Evolutionary conservation across 2,113 vertebrate species (phyloP).

Genomic region (Malaclemys terrapin): DNA sequence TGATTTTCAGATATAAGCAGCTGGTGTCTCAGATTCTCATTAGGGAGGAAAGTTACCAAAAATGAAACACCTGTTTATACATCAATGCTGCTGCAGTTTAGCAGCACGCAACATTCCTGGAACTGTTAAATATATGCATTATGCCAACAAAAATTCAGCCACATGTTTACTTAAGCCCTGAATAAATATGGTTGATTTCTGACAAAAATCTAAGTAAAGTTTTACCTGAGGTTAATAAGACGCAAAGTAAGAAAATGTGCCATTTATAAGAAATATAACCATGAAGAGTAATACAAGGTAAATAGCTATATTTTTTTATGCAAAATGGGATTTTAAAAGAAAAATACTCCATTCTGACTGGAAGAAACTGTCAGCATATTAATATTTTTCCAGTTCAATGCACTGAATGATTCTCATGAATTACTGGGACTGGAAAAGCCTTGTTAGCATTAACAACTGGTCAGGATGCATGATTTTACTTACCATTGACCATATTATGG

Average conservation of each 20-base stretch:
- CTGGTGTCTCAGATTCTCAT: conserved; percentile 60
- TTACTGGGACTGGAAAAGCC: not conserved
- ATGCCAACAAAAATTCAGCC: conserved; percentile 71
- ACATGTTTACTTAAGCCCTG: conserved; percentile 69
- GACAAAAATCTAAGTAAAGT: conserved; percentile 64
- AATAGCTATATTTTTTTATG: conserved; percentile 4
- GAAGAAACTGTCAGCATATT: conserved; percentile 16
- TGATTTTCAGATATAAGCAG: conserved; percentile 66
- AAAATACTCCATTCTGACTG: not conserved
- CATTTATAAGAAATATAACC: conserved; percentile 48
- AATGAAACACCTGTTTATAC: conserved; percentile 78
- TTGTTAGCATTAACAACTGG: not conserved
- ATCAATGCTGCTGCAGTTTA: conserved; percentile 41
- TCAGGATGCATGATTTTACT: not conserved
- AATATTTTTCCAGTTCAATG: conserved; percentile 10
- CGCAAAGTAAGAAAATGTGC: conserved; percentile 48
- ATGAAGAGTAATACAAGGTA: not conserved
- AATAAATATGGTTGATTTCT: conserved; percentile 63
- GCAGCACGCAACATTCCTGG: conserved; percentile 53
- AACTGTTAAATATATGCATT: conserved; percentile 58
- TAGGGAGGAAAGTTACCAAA: conserved; percentile 70
- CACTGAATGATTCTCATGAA: not conserved
- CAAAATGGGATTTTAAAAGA: conserved; percentile 6
- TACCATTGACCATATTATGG: not conserved
- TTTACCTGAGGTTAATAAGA: conserved; percentile 46